phyloP scores from a whole-genome alignment of 1,140 invertebrate genomes.

The Lepidostoma basale region DNA sequence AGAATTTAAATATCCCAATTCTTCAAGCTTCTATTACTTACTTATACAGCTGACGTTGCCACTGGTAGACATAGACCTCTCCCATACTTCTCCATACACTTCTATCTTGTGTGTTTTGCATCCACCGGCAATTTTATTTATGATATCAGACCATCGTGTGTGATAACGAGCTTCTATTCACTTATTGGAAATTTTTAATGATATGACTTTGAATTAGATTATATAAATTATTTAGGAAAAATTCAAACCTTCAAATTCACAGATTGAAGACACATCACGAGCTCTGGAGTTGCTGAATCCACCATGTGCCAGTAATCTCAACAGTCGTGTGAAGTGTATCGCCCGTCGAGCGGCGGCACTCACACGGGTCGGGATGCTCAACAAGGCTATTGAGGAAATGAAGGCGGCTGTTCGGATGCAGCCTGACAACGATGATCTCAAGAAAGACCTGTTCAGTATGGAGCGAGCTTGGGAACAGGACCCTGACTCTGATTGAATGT shows the following conservation, averaged over 20 bases:
- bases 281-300: conserved; percentile 77
- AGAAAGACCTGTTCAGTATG: conserved; percentile 58
- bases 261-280: conserved; percentile 62
- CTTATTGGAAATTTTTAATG: no score
- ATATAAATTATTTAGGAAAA: no score
- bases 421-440: conserved; percentile 56
- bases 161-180: no score
- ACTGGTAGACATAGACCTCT: no score
- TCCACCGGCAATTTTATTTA: no score
- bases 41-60: no score
- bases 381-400: conserved; percentile 76
- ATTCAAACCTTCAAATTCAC: neutral
- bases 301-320: conserved; percentile 71
- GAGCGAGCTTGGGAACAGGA: conserved; percentile 61
- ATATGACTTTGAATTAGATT: no score
- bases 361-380: conserved; percentile 70
- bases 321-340: conserved; percentile 71
- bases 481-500: conserved; percentile 51
- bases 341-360: conserved; percentile 74
- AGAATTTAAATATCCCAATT: no score
- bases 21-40: no score
- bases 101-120: no score
- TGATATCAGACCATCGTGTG: no score
- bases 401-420: conserved; percentile 71
- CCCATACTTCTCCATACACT: no score